These are phyloP conservation scores for Nemoura dubitans DNA, from an alignment of 2,888 invertebrate genomes.

Conservation along the genomic window DNA sequence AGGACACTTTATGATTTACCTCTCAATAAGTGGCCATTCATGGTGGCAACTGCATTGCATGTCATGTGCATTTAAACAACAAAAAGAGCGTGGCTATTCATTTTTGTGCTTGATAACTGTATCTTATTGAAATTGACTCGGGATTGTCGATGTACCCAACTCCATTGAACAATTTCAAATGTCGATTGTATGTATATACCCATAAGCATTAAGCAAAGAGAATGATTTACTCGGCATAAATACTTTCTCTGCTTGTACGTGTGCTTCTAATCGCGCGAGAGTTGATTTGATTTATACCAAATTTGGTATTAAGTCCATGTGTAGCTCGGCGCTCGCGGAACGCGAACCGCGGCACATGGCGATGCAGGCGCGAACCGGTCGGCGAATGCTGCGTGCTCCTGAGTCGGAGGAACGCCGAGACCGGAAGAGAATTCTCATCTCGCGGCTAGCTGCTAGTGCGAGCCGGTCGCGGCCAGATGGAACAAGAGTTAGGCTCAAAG, in stretches of 20 bases:
- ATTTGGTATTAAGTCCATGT: slow-evolving; percentile 26
- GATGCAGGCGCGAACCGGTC: background rate
- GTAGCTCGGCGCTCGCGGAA: background rate
- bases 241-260: background rate
- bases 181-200: background rate
- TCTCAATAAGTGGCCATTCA: background rate
- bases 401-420: background rate
- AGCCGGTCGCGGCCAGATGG: background rate
- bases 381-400: background rate
- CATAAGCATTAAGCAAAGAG: background rate
- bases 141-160: background rate
- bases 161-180: background rate
- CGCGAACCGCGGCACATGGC: background rate
- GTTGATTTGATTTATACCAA: slow-evolving; percentile 19
- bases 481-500: background rate
- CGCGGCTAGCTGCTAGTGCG: background rate
- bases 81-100: background rate
- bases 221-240: background rate
- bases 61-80: background rate
- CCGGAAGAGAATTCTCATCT: background rate
- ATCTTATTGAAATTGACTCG: background rate
- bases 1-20: background rate
- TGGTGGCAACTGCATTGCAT: background rate
- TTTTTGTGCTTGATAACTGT: background rate
- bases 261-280: background rate